These are phyloP conservation scores for Sycophaga agraensis DNA, from an alignment of 1,140 invertebrate genomes.

Conservation along the genomic window DNA sequence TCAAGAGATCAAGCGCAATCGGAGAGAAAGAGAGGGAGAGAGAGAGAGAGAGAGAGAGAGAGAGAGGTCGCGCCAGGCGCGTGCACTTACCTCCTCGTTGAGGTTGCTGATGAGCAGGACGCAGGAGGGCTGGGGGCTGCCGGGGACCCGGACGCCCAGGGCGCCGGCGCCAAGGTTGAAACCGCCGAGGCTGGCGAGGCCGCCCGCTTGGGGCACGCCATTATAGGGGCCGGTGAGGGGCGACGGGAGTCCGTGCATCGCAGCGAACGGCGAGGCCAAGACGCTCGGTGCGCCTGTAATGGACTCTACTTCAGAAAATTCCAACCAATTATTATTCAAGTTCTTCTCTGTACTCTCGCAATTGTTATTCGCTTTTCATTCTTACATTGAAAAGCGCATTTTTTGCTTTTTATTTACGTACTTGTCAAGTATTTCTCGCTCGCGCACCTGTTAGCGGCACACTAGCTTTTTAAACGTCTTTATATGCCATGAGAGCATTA, in stretches of 20 bases:
- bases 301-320: constrained; percentile 54
- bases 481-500: too few species aligned
- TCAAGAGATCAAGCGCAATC: not conserved
- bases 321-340: constrained; percentile 11
- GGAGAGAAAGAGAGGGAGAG: not conserved
- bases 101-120: constrained; percentile 87
- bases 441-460: too few species aligned
- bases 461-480: too few species aligned
- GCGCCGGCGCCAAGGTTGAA: constrained; percentile 68
- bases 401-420: too few species aligned
- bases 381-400: too few species aligned
- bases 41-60: not conserved
- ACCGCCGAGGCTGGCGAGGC: constrained; percentile 71
- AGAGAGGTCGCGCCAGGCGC: not conserved
- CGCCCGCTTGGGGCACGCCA: constrained; percentile 67
- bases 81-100: constrained; percentile 82
- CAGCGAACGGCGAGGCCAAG: constrained; percentile 78
- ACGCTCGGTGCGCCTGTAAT: constrained; percentile 75
- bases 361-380: too few species aligned
- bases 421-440: too few species aligned
- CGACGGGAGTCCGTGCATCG: constrained; percentile 70
- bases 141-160: constrained; percentile 60
- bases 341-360: too few species aligned
- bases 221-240: constrained; percentile 71
- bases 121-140: constrained; percentile 71